These are phyloP conservation scores for Trypoxylus dichotomus DNA, from an alignment of 1,140 invertebrate genomes.

Conservation along the genomic window DNA sequence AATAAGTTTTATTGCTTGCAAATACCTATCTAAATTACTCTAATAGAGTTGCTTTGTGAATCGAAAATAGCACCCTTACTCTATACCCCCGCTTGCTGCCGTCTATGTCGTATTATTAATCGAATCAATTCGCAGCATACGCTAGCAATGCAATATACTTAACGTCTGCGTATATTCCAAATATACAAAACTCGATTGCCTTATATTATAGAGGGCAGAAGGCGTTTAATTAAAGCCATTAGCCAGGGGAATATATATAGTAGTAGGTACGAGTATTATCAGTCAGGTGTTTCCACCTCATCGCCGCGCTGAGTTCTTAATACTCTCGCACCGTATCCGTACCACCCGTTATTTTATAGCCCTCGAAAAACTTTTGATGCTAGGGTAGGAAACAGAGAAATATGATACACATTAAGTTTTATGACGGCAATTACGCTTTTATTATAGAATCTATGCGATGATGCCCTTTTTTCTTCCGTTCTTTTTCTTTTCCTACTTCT, in stretches of 20 bases:
- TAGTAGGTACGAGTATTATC: constrained; percentile 4
- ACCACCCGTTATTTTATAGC: constrained; percentile 2
- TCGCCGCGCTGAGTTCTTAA: background rate
- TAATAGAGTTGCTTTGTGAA: background rate
- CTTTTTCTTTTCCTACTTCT: background rate
- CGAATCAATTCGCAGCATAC: constrained; percentile 5
- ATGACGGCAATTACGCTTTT: constrained; percentile 1
- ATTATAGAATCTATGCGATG: background rate
- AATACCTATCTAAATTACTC: background rate
- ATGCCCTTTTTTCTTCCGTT: background rate
- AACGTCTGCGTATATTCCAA: background rate
- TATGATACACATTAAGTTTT: constrained; percentile 4
- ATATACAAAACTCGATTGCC: background rate
- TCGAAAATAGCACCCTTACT: background rate
- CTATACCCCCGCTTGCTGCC: background rate
- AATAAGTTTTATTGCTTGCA: background rate
- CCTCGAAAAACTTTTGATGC: background rate
- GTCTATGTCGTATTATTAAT: background rate
- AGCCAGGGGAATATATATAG: background rate
- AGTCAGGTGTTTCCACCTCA: constrained; percentile 5
- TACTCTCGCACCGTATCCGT: background rate
- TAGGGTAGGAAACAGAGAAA: constrained; percentile 2
- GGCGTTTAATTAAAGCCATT: constrained; percentile 6
- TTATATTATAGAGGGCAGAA: constrained; percentile 7
- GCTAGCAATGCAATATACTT: background rate